phyloP scores from a whole-genome alignment of 2,797 vertebrate species.

The Clamator glandarius region DNA sequence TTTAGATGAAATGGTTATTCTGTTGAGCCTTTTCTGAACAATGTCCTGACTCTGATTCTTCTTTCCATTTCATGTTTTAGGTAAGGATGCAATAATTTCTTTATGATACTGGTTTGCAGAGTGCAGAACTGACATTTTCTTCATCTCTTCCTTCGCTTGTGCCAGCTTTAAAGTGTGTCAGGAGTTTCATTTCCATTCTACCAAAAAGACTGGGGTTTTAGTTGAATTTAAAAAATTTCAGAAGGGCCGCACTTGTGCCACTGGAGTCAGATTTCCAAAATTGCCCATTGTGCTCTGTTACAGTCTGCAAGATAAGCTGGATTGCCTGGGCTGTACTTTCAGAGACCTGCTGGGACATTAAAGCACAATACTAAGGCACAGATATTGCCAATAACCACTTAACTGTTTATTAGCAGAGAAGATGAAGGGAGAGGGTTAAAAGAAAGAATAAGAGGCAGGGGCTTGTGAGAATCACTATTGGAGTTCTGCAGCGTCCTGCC shows the following conservation, averaged over 20 bases:
- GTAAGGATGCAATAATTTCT: background rate
- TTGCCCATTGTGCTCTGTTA: no score
- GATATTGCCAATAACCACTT: no score
- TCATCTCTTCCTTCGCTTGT: background rate
- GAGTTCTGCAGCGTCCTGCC: no score
- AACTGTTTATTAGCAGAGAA: no score
- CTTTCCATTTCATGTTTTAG: background rate
- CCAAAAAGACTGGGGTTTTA: background rate
- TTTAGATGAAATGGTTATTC: background rate
- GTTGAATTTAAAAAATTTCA: background rate
- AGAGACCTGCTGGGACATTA: no score
- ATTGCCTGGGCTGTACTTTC: no score
- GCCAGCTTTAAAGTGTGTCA: background rate
- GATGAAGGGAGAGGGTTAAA: no score
- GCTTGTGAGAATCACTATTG: no score
- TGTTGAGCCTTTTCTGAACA: background rate
- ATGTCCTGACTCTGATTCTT: background rate
- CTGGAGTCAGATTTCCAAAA: background rate
- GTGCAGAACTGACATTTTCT: background rate
- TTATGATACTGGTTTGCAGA: background rate
- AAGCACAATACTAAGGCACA: no score
- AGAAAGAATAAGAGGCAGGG: no score
- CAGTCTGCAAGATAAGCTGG: no score
- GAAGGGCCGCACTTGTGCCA: background rate
- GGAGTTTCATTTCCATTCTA: background rate